Percentiles rank a stretch among this genome's conserved stretches.
Evolutionary conservation across 2,113 vertebrate species (phyloP).

Genomic region (Hylia prasina): DNA sequence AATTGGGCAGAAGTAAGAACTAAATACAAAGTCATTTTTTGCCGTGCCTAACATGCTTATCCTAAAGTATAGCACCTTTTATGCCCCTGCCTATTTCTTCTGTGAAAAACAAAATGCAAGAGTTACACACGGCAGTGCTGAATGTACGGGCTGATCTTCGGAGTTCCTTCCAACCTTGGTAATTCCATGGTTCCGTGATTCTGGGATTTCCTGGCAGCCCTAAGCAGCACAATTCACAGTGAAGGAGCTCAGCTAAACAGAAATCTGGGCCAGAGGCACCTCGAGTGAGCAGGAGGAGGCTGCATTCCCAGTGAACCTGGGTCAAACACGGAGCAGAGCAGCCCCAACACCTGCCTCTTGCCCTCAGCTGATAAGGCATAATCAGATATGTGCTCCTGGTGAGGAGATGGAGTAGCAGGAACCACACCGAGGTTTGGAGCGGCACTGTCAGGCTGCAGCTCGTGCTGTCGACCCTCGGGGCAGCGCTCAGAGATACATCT

Average conservation of each 20-base stretch:
- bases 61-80: not conserved
- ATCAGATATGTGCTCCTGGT: not conserved
- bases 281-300: not conserved
- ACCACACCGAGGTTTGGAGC: not conserved
- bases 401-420: not conserved
- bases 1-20: accelerated
- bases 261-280: not conserved
- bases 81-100: not conserved
- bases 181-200: no score
- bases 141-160: not conserved
- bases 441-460: not conserved
- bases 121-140: not conserved
- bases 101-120: not conserved
- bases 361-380: not conserved
- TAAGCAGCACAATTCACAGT: not conserved
- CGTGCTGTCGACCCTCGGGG: not conserved
- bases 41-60: not conserved
- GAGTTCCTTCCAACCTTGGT: accelerated
- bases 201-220: slow-evolving; percentile 46
- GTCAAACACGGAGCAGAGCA: not conserved
- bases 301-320: not conserved
- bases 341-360: not conserved
- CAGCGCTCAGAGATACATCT: not conserved
- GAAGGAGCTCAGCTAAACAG: not conserved
- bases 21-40: not conserved